Percentiles rank a stretch among this genome's conserved stretches.
Conservation (phyloP, 2,113 vertebrate species). For the Antechinus flavipes region DNA sequence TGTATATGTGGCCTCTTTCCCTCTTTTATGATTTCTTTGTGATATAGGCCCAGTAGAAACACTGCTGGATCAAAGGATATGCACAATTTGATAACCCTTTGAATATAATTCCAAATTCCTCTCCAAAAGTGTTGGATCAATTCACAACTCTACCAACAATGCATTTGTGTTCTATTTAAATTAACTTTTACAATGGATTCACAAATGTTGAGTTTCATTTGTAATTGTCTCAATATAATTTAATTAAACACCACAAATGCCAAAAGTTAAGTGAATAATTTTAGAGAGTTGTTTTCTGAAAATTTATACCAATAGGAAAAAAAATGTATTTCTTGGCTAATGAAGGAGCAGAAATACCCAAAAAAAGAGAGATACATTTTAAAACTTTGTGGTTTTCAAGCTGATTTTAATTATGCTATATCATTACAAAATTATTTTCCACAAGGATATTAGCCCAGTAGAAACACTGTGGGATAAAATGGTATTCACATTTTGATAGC, state of each 20-base stretch:
- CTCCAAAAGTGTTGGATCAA: too few relatives aligned
- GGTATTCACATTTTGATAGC: too few relatives aligned
- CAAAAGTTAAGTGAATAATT: not conserved
- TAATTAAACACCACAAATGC: not conserved
- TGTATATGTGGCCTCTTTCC: too few relatives aligned
- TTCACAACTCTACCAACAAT: too few relatives aligned
- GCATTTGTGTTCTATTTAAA: not conserved
- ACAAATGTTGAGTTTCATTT: not conserved
- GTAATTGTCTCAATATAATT: not conserved
- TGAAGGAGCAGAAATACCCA: not conserved
- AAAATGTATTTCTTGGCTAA: not conserved
- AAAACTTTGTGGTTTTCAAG: not conserved
- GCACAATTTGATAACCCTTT: too few relatives aligned
- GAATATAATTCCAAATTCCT: too few relatives aligned
- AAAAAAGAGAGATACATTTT: not conserved
- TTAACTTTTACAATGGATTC: not conserved
- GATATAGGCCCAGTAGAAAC: too few relatives aligned
- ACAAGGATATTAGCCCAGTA: too few relatives aligned
- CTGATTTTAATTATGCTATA: not conserved
- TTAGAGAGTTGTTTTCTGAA: not conserved
- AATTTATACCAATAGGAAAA: not conserved
- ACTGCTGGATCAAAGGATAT: too few relatives aligned
- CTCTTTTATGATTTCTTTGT: too few relatives aligned
- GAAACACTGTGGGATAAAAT: not conserved
- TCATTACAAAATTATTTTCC: not conserved